A percentile compares a stretch with the other conserved stretches of the same genome.
Evolutionary conservation across 1,140 invertebrate genomes (phyloP).

Genomic region (Calephelis virginiensis): DNA sequence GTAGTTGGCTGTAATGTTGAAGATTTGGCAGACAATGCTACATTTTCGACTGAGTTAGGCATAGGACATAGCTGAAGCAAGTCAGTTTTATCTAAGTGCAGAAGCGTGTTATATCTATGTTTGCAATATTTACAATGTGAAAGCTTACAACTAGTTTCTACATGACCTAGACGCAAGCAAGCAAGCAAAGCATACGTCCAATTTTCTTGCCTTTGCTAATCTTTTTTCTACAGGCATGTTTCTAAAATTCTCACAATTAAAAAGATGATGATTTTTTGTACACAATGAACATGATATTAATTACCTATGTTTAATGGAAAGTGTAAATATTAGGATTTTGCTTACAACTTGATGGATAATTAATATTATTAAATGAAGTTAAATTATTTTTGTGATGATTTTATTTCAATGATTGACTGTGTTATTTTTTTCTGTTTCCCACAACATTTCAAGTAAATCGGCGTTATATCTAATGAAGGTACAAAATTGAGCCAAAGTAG

Average conservation of each 20-base stretch:
- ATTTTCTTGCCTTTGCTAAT: too few species aligned
- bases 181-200: constrained; percentile 27
- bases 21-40: too few species aligned
- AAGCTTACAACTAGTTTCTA: constrained; percentile 18
- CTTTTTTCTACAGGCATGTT: too few species aligned
- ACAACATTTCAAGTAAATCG: constrained; percentile 27
- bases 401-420: constrained; percentile 20
- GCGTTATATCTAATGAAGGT: constrained; percentile 29
- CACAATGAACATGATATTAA: constrained; percentile 19
- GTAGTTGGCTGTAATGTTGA: constrained; percentile 1
- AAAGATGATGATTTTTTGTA: constrained; percentile 23
- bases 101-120: too few species aligned
- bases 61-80: too few species aligned
- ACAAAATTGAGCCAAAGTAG: too few species aligned
- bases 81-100: too few species aligned
- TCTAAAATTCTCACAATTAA: too few species aligned
- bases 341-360: background rate
- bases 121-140: too few species aligned
- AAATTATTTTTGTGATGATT: constrained; percentile 16
- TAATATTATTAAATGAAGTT: constrained; percentile 1
- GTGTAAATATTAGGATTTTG: background rate
- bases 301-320: background rate
- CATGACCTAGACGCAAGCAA: constrained; percentile 20
- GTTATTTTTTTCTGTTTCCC: constrained; percentile 19
- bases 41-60: too few species aligned